Conservation (phyloP, 2,797 vertebrate species). For the Betta splendens region DNA sequence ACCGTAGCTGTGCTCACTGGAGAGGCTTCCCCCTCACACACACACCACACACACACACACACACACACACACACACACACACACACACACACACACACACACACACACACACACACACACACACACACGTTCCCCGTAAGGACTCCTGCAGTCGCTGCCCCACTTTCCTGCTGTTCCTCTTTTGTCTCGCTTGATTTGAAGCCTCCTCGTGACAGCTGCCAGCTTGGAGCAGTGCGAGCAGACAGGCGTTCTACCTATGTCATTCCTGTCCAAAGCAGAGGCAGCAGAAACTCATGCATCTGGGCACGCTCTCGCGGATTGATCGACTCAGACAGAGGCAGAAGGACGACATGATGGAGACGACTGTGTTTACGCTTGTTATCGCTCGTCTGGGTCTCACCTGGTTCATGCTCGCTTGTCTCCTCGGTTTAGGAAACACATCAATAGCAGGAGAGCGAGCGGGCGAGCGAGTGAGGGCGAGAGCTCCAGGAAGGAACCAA, state of each 20-base stretch:
- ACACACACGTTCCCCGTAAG: conserved; percentile 39
- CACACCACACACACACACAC: conserved; percentile 22
- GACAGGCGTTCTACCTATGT: conserved; percentile 22
- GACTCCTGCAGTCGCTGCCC: conserved; percentile 66
- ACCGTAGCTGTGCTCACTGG: conserved; percentile 48
- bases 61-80: conserved; percentile 2
- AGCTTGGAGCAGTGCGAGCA: conserved; percentile 47
- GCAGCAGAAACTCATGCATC: background rate
- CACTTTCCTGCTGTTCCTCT: conserved; percentile 65
- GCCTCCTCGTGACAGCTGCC: conserved; percentile 67
- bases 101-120: conserved; percentile 28
- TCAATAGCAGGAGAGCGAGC: conserved; percentile 20
- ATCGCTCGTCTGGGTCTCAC: conserved; percentile 51
- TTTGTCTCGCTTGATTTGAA: conserved; percentile 70
- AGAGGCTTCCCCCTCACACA: conserved; percentile 55
- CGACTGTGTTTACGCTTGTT: conserved; percentile 29
- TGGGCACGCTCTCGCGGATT: background rate
- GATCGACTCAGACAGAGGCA: background rate
- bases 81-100: conserved; percentile 1
- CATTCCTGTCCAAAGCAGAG: no score
- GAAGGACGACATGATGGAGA: conserved; percentile 29
- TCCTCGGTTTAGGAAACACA: conserved; percentile 50
- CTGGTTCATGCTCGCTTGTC: conserved; percentile 57
- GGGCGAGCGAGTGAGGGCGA: conserved; percentile 4
- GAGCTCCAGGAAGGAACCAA: conserved; percentile 67